Evolutionary conservation across 2,113 vertebrate genomes (phyloP).

Genomic region (Sorex araneus): DNA sequence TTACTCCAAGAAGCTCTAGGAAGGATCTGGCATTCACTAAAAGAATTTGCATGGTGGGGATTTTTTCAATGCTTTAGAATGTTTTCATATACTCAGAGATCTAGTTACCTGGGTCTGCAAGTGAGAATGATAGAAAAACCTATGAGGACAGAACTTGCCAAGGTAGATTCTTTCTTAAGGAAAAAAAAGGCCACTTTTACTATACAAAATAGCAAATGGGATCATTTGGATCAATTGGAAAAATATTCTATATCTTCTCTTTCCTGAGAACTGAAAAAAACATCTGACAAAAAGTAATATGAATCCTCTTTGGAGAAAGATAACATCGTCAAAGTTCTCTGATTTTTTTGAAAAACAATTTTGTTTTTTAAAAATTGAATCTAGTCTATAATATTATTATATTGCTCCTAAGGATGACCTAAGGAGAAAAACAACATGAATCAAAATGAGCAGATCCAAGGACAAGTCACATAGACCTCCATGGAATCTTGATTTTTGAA

Average conservation of each 20-base stretch:
- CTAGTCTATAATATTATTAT: background rate
- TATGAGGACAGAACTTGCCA: background rate
- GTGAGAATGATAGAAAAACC: background rate
- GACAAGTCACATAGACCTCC: background rate
- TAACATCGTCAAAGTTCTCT: constrained; percentile 18
- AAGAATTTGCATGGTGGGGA: background rate
- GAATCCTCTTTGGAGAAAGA: constrained; percentile 1
- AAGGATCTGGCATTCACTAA: background rate
- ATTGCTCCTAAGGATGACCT: no score
- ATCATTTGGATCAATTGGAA: background rate
- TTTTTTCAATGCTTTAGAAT: background rate
- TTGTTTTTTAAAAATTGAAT: constrained; percentile 39
- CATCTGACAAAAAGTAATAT: constrained; percentile 19
- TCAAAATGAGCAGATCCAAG: constrained; percentile 8
- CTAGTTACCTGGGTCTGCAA: background rate
- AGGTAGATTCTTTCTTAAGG: background rate
- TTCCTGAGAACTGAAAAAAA: constrained; percentile 38
- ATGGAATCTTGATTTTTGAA: background rate
- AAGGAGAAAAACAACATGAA: background rate
- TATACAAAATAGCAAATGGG: constrained; percentile 5
- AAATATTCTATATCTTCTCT: constrained; percentile 43
- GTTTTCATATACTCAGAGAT: background rate
- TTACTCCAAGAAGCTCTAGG: background rate
- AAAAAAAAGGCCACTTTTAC: background rate
- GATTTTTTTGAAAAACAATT: constrained; percentile 55